These are phyloP conservation scores for Proterorhinus semilunaris DNA, from an alignment of 2,113 vertebrate species.

Conservation along the genomic window DNA sequence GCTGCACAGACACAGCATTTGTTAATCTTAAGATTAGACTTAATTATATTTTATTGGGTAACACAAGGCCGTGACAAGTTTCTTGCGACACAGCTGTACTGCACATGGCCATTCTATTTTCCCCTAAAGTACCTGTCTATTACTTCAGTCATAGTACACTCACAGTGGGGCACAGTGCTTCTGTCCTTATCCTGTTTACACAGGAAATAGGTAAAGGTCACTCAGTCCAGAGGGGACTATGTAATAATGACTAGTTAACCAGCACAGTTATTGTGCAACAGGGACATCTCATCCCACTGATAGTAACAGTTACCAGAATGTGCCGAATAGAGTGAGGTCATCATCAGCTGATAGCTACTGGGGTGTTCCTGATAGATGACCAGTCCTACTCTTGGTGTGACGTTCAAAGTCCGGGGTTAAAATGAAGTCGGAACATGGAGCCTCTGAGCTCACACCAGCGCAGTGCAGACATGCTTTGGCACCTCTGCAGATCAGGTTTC, in stretches of 20 bases:
- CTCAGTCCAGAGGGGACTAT: slow-evolving; percentile 16
- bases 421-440: slow-evolving; percentile 47
- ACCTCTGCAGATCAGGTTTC: slow-evolving; percentile 10
- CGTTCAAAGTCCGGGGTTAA: slow-evolving; percentile 59
- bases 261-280: slow-evolving; percentile 41
- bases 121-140: not conserved
- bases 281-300: slow-evolving; percentile 27
- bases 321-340: slow-evolving; percentile 19
- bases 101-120: not conserved
- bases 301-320: slow-evolving; percentile 36
- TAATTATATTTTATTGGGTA: slow-evolving; percentile 19
- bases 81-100: not conserved
- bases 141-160: not conserved
- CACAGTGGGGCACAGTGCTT: not conserved
- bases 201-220: slow-evolving; percentile 24
- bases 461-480: not conserved
- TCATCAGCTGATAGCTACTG: slow-evolving; percentile 42
- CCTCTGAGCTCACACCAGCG: slow-evolving; percentile 15
- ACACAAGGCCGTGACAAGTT: slow-evolving; percentile 3
- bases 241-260: slow-evolving; percentile 45
- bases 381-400: slow-evolving; percentile 53
- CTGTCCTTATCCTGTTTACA: slow-evolving; percentile 9
- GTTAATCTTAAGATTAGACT: slow-evolving; percentile 41
- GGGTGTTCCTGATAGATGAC: slow-evolving; percentile 39
- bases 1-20: slow-evolving; percentile 32